Evolutionary conservation across 1,140 invertebrate genomes (phyloP).

Genomic region (Calephelis virginiensis): DNA sequence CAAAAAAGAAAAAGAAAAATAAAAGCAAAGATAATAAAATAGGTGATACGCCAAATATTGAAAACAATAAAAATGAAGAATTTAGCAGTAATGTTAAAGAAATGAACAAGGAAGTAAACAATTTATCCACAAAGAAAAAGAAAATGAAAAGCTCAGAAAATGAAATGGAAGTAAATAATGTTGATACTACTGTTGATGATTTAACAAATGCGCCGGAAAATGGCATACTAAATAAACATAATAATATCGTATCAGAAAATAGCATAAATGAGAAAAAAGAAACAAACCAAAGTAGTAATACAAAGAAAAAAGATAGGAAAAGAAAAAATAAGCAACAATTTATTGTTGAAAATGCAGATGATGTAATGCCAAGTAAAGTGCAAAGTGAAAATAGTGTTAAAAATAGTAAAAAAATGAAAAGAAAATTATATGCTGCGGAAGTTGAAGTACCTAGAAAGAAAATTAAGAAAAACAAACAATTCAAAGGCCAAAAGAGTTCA

Average conservation of each 20-base stretch:
- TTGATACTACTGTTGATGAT: neutral
- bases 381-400: constrained; percentile 7
- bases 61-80: constrained; percentile 12
- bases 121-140: constrained; percentile 20
- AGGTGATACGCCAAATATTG: neutral
- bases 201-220: neutral
- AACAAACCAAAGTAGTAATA: constrained; percentile 19
- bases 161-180: neutral
- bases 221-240: neutral
- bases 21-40: constrained; percentile 7
- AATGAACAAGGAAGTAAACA: constrained; percentile 3
- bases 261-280: constrained; percentile 21
- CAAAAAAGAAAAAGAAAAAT: constrained; percentile 22
- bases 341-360: constrained; percentile 5
- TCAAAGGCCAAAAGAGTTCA: constrained; percentile 34
- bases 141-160: constrained; percentile 14
- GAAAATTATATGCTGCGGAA: constrained; percentile 31
- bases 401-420: constrained; percentile 29
- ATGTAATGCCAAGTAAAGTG: constrained; percentile 14
- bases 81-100: neutral
- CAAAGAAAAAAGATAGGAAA: neutral
- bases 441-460: constrained; percentile 33
- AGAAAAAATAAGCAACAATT: constrained; percentile 4
- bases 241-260: constrained; percentile 16
- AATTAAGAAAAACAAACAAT: constrained; percentile 50